Percentiles rank a stretch among this genome's conserved stretches.
These are phyloP conservation scores for Leptothorax acervorum DNA, from an alignment of 2,888 invertebrate species.

Conservation along the genomic window DNA sequence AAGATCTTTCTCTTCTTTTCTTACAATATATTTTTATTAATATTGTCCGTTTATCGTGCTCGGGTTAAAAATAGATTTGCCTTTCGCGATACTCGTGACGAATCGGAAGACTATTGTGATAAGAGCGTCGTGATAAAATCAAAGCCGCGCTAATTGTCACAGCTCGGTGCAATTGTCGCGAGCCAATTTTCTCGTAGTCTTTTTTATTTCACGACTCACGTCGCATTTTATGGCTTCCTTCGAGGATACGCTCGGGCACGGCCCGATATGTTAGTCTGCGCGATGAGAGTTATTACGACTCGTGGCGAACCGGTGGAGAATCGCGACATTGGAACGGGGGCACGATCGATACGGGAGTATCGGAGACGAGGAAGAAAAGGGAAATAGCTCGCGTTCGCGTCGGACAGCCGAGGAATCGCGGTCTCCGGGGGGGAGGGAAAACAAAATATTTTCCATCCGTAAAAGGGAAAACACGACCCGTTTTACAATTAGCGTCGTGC, in stretches of 20 bases:
- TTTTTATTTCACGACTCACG: background rate
- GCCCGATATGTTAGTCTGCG: background rate
- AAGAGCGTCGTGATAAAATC: background rate
- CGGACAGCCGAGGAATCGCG: background rate
- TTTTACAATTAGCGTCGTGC: constrained; percentile 11
- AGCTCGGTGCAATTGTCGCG: background rate
- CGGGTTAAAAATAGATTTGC: background rate
- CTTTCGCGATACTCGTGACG: background rate
- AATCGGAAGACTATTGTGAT: background rate
- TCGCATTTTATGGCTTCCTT: background rate
- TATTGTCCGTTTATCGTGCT: background rate
- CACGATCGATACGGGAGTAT: constrained; percentile 34
- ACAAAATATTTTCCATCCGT: background rate
- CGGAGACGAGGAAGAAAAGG: background rate
- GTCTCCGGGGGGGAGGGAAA: background rate
- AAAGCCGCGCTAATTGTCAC: background rate
- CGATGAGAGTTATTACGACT: background rate
- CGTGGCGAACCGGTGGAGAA: background rate
- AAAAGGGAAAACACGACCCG: background rate
- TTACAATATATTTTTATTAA: background rate
- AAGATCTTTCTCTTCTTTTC: background rate
- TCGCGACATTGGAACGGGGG: background rate
- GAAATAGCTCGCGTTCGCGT: background rate
- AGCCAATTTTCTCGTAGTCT: background rate
- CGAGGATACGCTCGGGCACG: background rate